Evolutionary conservation across 1,140 invertebrate species (phyloP).

Genomic region (Procambarus virginalis): DNA sequence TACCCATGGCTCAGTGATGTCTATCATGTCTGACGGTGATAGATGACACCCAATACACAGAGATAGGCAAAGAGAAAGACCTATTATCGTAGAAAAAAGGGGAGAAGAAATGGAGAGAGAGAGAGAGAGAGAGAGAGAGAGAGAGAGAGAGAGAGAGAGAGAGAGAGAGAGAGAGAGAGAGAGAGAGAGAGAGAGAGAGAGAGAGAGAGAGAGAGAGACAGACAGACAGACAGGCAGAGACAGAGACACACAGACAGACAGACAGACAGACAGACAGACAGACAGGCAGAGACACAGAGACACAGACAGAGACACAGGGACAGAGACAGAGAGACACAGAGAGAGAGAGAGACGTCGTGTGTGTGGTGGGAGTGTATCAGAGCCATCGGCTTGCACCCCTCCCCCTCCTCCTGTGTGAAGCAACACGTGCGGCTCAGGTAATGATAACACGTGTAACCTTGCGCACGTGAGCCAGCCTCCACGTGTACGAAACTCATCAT

Average conservation of each 20-base stretch:
- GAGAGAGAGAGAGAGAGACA: background rate
- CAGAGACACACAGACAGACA: too few relatives aligned
- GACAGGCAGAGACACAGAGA: background rate
- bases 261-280: background rate
- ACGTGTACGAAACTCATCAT: background rate
- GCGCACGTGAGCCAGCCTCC: background rate
- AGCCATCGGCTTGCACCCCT: too few relatives aligned
- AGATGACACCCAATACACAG: too few relatives aligned
- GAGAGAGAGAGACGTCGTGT: background rate
- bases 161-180: background rate
- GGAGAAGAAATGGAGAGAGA: too few relatives aligned
- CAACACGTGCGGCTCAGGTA: background rate
- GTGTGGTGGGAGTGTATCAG: background rate
- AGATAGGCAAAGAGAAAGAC: too few relatives aligned
- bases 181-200: background rate
- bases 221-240: background rate
- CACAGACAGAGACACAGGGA: background rate
- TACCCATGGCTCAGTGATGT: too few relatives aligned
- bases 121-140: background rate
- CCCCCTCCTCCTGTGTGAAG: background rate
- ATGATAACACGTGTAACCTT: background rate
- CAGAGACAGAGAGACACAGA: background rate
- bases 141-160: conserved; percentile 1
- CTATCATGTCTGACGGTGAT: too few relatives aligned
- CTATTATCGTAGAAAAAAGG: background rate